A percentile compares a stretch with the other conserved stretches of the same genome.
phyloP scores from a whole-genome alignment of 2,797 vertebrate species.

The Cirrhinus molitorella region DNA sequence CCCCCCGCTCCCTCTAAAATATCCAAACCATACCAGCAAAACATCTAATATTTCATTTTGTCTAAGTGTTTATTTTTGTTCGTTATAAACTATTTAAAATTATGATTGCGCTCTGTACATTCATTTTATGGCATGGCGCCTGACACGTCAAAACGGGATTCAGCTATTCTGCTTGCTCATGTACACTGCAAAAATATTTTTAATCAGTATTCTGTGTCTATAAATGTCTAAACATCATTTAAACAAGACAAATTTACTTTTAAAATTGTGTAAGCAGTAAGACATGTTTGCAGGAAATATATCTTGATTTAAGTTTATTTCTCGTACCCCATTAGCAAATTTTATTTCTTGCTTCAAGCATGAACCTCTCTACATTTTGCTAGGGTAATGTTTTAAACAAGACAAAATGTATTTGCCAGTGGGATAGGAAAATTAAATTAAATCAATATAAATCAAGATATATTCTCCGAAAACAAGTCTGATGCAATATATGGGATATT shows the following conservation, averaged over 20 bases:
- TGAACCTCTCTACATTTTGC: neutral
- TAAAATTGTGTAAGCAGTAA: conserved; percentile 11
- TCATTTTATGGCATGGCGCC: conserved; percentile 28
- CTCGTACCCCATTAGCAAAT: neutral
- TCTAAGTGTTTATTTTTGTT: conserved; percentile 21
- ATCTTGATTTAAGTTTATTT: neutral
- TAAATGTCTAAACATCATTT: conserved; percentile 4
- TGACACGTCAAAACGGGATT: neutral
- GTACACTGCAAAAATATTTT: neutral
- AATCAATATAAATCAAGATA: neutral
- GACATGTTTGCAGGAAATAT: neutral
- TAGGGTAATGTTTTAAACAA: conserved; percentile 4
- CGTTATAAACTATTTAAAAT: conserved; percentile 26
- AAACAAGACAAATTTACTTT: neutral
- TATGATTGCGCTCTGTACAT: conserved; percentile 32
- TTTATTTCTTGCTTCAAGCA: neutral
- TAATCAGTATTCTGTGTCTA: neutral
- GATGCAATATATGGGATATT: neutral
- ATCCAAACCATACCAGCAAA: conserved; percentile 25
- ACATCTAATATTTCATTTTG: conserved; percentile 32
- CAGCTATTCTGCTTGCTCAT: neutral
- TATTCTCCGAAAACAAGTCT: conserved; percentile 10
- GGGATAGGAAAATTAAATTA: neutral
- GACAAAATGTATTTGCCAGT: neutral
- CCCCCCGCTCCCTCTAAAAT: conserved; percentile 2